A percentile compares a stretch with the other conserved stretches of the same genome.
These are phyloP conservation scores for Anagyrus pseudococci DNA, from an alignment of 2,888 invertebrate species.

Conservation along the genomic window DNA sequence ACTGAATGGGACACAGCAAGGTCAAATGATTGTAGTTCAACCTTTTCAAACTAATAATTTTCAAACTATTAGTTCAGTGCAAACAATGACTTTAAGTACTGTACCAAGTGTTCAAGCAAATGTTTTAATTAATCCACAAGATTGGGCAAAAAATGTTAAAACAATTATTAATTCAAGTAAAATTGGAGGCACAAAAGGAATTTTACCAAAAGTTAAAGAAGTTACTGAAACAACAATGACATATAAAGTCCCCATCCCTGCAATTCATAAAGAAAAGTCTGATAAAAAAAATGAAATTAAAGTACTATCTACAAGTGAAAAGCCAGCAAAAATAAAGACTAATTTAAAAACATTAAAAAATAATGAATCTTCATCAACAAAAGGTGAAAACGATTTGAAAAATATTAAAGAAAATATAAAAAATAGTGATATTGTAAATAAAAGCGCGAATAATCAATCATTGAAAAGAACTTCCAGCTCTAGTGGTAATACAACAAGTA, in stretches of 20 bases:
- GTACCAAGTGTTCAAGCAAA: constrained; percentile 51
- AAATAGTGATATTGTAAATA: constrained; percentile 10
- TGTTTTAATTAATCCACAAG: constrained; percentile 53
- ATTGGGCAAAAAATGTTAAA: constrained; percentile 57
- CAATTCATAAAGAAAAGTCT: constrained; percentile 55
- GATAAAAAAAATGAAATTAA: constrained; percentile 45
- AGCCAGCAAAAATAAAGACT: constrained; percentile 26
- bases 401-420: constrained; percentile 19
- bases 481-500: constrained; percentile 21
- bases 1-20: constrained; percentile 54
- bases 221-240: constrained; percentile 59
- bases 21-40: constrained; percentile 60
- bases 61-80: constrained; percentile 52
- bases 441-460: constrained; percentile 38
- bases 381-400: constrained; percentile 13
- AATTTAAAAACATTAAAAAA: constrained; percentile 38
- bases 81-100: constrained; percentile 53
- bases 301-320: constrained; percentile 38
- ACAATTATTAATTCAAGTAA: constrained; percentile 57
- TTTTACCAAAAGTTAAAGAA: constrained; percentile 55
- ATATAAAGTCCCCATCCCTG: constrained; percentile 60
- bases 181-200: constrained; percentile 57
- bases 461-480: constrained; percentile 40
- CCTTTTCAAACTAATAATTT: constrained; percentile 53
- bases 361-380: constrained; percentile 17